A percentile compares a stretch with the other conserved stretches of the same genome.
Conservation (phyloP, 2,888 invertebrate species). For the Palloptera scutellata region DNA sequence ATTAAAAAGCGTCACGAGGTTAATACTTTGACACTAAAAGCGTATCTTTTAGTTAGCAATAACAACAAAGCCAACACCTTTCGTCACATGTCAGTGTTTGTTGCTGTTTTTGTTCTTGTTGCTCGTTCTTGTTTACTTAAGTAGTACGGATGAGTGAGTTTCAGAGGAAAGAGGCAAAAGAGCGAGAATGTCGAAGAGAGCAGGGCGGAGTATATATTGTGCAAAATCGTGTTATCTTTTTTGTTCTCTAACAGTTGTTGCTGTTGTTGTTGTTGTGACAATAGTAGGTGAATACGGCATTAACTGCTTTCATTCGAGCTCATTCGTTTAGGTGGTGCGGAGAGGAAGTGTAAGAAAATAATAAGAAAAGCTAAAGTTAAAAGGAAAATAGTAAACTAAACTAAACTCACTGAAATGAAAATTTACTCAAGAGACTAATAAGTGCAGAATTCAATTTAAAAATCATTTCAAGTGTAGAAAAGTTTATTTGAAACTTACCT, state of each 20-base stretch:
- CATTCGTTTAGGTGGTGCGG: neutral
- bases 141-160: no score
- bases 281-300: slow-evolving; percentile 38
- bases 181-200: no score
- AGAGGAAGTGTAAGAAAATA: neutral
- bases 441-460: neutral
- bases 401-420: neutral
- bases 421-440: slow-evolving; percentile 31
- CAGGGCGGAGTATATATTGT: no score
- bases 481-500: no score
- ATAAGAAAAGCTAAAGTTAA: no score
- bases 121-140: no score
- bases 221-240: no score
- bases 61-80: slow-evolving; percentile 38
- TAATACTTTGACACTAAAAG: slow-evolving; percentile 32
- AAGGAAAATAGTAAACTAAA: no score
- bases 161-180: no score
- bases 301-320: slow-evolving; percentile 28
- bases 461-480: no score
- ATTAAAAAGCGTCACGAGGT: slow-evolving; percentile 28
- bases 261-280: slow-evolving; percentile 2
- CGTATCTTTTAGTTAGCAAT: slow-evolving; percentile 15
- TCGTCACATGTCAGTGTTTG: slow-evolving; percentile 1
- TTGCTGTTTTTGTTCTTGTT: no score
- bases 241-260: neutral